Evolutionary conservation across 2,888 invertebrate genomes (phyloP).

Genomic region (Tromatobia lineatoria): DNA sequence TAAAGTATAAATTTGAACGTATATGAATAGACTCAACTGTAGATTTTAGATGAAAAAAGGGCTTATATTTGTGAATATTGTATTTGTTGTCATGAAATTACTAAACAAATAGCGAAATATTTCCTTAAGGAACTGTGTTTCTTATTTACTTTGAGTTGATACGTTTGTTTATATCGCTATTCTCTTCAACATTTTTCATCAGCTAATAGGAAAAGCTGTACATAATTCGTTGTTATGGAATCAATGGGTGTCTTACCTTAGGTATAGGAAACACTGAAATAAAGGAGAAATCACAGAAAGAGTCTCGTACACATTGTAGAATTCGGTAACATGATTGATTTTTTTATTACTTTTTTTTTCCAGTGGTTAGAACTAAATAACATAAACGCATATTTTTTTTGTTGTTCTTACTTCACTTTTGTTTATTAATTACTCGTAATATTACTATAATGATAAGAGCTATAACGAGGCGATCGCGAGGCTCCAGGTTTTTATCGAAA

Average conservation of each 20-base stretch:
- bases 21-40: too few species aligned
- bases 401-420: slow-evolving; percentile 75
- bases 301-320: slow-evolving; percentile 18
- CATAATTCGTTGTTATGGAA: background rate
- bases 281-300: slow-evolving; percentile 54
- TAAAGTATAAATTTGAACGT: too few species aligned
- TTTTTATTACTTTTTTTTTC: slow-evolving; percentile 80
- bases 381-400: slow-evolving; percentile 82
- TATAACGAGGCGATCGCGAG: slow-evolving; percentile 76
- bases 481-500: slow-evolving; percentile 37
- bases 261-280: slow-evolving; percentile 12
- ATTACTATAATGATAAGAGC: slow-evolving; percentile 81
- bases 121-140: too few species aligned
- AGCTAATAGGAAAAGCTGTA: background rate
- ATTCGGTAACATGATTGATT: slow-evolving; percentile 83
- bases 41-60: too few species aligned
- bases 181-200: background rate
- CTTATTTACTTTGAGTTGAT: too few species aligned
- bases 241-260: background rate
- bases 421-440: slow-evolving; percentile 80
- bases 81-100: too few species aligned
- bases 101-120: too few species aligned
- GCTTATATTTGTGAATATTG: too few species aligned
- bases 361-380: slow-evolving; percentile 84
- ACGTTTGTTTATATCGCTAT: too few species aligned